These are phyloP conservation scores for Donacobius atricapilla DNA, from an alignment of 2,113 vertebrate species.

Conservation along the genomic window DNA sequence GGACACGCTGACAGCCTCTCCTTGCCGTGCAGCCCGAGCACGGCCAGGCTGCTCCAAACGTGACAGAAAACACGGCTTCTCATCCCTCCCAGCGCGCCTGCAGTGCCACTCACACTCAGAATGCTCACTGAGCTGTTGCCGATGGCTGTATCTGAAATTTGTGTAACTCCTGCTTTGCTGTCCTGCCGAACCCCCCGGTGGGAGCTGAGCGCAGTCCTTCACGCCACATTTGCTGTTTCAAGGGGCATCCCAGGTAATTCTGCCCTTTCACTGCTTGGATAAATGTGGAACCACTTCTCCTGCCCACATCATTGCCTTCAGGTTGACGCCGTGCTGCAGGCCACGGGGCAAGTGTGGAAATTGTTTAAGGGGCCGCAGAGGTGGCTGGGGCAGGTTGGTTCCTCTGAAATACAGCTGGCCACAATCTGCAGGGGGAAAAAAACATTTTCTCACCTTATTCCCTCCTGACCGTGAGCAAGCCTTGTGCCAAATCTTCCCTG, in stretches of 20 bases:
- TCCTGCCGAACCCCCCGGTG: not conserved
- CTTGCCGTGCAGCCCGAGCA: not conserved
- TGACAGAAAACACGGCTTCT: not conserved
- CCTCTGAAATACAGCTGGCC: not conserved
- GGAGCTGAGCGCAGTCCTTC: not conserved
- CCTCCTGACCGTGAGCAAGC: not conserved
- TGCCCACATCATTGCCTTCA: not conserved
- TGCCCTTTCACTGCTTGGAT: not conserved
- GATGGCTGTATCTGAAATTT: not conserved
- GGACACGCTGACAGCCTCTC: not conserved
- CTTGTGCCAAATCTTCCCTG: not conserved
- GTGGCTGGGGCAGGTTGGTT: not conserved
- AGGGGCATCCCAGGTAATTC: not conserved
- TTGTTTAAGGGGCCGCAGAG: not conserved
- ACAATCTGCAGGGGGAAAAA: not conserved
- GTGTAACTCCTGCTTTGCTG: not conserved
- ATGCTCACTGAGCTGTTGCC: not conserved
- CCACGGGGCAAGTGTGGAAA: not conserved
- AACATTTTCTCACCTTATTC: not conserved
- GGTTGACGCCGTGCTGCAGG: not conserved
- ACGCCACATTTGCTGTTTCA: not conserved
- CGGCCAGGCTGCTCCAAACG: not conserved
- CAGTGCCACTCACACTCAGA: not conserved
- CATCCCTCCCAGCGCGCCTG: not conserved
- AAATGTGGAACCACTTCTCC: not conserved